Conservation (phyloP, 2,113 vertebrate species). For the Syngnathus typhle region DNA sequence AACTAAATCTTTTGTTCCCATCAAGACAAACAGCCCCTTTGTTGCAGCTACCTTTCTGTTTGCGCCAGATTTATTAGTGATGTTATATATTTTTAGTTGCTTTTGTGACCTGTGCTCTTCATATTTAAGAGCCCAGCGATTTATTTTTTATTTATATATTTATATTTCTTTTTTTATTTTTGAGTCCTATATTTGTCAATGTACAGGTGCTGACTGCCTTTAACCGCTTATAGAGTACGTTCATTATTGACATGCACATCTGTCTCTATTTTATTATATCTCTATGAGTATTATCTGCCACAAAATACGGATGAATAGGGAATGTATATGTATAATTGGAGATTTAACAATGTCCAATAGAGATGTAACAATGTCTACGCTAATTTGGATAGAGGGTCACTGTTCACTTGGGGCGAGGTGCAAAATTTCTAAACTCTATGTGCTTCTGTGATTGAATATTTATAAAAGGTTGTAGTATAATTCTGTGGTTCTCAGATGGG, state of each 20-base stretch:
- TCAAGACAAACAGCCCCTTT: neutral
- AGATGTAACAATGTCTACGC: too few species aligned
- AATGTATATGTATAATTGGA: too few species aligned
- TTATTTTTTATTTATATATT: too few species aligned
- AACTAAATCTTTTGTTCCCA: constrained; percentile 6
- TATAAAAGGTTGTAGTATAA: too few species aligned
- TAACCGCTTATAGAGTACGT: neutral
- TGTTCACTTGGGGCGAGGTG: too few species aligned
- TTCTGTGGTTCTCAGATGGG: too few species aligned
- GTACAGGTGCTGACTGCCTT: neutral
- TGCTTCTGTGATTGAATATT: too few species aligned
- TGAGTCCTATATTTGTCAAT: neutral
- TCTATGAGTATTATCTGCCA: neutral
- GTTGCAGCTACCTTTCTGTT: neutral
- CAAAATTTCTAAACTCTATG: too few species aligned
- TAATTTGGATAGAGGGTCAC: too few species aligned
- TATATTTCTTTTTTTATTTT: neutral
- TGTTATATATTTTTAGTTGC: neutral
- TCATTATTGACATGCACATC: neutral
- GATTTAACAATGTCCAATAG: neutral
- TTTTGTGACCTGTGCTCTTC: neutral
- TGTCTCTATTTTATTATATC: neutral
- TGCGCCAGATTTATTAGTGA: neutral
- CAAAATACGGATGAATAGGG: neutral
- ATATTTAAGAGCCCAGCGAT: neutral